phyloP scores from a whole-genome alignment of 2,888 invertebrate species.

The Hyles lineata region DNA sequence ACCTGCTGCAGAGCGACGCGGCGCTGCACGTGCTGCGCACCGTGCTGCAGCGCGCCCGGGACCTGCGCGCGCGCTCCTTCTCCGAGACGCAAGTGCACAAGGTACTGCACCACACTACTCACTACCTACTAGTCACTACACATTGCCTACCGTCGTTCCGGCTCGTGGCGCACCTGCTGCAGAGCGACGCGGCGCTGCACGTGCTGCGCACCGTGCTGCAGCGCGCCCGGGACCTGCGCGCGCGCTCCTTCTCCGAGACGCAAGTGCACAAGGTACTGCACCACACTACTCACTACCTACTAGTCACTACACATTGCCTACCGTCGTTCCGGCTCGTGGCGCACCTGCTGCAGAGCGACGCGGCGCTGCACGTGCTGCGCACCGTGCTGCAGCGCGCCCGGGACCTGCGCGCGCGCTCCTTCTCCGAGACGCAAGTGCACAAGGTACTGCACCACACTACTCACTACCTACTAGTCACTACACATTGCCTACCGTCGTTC shows the following conservation, averaged over 20 bases:
- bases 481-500: no score
- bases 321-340: constrained; percentile 92
- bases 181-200: constrained; percentile 88
- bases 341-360: constrained; percentile 94
- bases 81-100: constrained; percentile 97
- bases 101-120: constrained; percentile 56
- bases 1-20: constrained; percentile 94
- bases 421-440: constrained; percentile 96
- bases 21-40: constrained; percentile 86
- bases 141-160: constrained; percentile 92
- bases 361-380: constrained; percentile 86
- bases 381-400: constrained; percentile 90
- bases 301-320: no score
- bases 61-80: constrained; percentile 90
- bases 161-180: constrained; percentile 92
- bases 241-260: constrained; percentile 93
- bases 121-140: no score
- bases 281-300: background rate
- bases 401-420: constrained; percentile 90
- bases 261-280: constrained; percentile 92
- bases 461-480: no score
- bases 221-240: constrained; percentile 89
- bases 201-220: constrained; percentile 91
- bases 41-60: constrained; percentile 90
- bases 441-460: constrained; percentile 79